Evolutionary conservation across 2,888 invertebrate genomes (phyloP).

Genomic region (Tipula confusa): DNA sequence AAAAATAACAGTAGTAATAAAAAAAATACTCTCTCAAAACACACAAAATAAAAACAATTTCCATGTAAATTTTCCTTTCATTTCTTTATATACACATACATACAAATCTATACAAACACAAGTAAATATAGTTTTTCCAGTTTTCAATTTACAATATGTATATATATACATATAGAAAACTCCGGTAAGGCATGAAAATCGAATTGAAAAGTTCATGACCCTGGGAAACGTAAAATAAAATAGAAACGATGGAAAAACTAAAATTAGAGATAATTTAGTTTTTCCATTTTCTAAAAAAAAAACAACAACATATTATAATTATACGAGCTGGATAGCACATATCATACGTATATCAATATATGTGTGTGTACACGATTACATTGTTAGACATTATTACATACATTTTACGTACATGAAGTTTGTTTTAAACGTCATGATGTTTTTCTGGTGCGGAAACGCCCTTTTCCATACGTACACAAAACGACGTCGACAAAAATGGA

Average conservation of each 20-base stretch:
- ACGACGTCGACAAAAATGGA: background rate
- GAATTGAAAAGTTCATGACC: conserved; percentile 26
- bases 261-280: conserved; percentile 1
- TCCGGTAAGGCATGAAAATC: conserved; percentile 29
- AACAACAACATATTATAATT: background rate
- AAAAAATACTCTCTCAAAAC: background rate
- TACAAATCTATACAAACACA: background rate
- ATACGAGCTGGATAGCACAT: background rate
- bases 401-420: too few species aligned
- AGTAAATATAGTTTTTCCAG: too few species aligned
- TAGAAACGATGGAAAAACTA: background rate
- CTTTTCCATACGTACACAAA: conserved; percentile 5
- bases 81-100: background rate
- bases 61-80: background rate
- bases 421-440: background rate
- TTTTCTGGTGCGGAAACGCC: conserved; percentile 20
- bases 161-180: too few species aligned
- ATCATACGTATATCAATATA: background rate
- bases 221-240: conserved; percentile 7
- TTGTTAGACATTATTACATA: background rate
- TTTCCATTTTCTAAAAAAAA: background rate
- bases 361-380: background rate
- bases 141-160: background rate
- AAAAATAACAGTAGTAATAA: background rate
- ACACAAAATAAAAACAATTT: background rate